phyloP scores from a whole-genome alignment of 2,113 vertebrate species.

The Arothron firmamentum region DNA sequence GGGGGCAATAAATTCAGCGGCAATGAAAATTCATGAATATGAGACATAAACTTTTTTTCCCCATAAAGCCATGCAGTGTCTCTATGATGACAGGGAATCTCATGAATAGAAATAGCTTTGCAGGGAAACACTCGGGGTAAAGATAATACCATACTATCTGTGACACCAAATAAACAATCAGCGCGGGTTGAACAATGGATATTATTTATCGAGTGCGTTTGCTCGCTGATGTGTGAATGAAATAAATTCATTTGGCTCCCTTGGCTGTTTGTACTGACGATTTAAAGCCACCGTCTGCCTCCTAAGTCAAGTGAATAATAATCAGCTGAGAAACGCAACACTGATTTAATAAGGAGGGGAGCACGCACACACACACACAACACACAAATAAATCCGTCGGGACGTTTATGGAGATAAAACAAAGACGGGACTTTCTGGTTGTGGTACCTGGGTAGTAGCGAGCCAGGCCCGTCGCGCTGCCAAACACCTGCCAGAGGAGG shows the following conservation, averaged over 20 bases:
- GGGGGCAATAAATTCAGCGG: conserved; percentile 24
- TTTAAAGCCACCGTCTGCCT: conserved; percentile 14
- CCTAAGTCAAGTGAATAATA: conserved; percentile 14
- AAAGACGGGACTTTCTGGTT: neutral
- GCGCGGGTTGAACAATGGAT: neutral
- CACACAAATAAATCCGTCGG: neutral
- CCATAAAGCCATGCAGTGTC: conserved; percentile 39
- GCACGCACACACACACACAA: neutral
- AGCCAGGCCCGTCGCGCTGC: conserved; percentile 93
- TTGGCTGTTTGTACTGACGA: conserved; percentile 4
- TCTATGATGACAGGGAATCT: conserved; percentile 48
- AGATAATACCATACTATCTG: conserved; percentile 10
- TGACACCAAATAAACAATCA: conserved; percentile 2
- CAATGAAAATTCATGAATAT: conserved; percentile 52
- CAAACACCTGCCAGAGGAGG: conserved; percentile 95
- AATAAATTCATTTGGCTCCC: conserved; percentile 9
- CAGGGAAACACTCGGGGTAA: conserved; percentile 27
- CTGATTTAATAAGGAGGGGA: neutral
- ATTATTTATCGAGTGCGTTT: conserved; percentile 26
- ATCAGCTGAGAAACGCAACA: neutral
- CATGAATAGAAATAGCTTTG: conserved; percentile 58
- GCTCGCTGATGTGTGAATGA: conserved; percentile 15
- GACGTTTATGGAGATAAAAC: neutral
- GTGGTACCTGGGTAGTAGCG: conserved; percentile 92
- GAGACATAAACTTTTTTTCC: conserved; percentile 33